A percentile compares a stretch with the other conserved stretches of the same genome.
phyloP scores from a whole-genome alignment of 2,888 invertebrate species.

The Watsonalla cultraria region DNA sequence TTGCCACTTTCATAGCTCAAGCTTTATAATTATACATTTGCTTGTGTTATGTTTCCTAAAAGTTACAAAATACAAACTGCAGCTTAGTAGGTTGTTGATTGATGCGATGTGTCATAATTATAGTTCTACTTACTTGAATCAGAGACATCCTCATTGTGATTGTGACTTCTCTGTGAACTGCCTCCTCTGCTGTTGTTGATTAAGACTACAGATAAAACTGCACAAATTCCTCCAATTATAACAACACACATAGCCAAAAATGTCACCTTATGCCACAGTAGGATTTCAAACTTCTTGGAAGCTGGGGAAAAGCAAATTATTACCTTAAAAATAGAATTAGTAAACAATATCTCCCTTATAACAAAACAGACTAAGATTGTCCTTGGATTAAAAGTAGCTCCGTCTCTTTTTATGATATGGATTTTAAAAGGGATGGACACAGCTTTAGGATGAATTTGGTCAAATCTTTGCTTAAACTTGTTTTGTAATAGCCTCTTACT shows the following conservation, averaged over 20 bases:
- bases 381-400: too few relatives aligned
- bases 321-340: too few relatives aligned
- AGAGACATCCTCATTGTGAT: slow-evolving; percentile 19
- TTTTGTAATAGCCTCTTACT: too few relatives aligned
- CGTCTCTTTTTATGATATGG: too few relatives aligned
- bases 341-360: too few relatives aligned
- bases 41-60: too few relatives aligned
- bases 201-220: slow-evolving; percentile 41
- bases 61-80: not conserved
- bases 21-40: too few relatives aligned
- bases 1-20: too few relatives aligned
- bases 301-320: slow-evolving; percentile 32
- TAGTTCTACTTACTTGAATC: slow-evolving; percentile 22
- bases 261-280: slow-evolving; percentile 52
- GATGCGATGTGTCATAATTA: not conserved
- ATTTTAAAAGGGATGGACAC: too few relatives aligned
- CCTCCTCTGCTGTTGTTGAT: slow-evolving; percentile 28
- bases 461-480: too few relatives aligned
- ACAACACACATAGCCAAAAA: slow-evolving; percentile 45
- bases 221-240: slow-evolving; percentile 46
- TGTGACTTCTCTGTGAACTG: slow-evolving; percentile 6
- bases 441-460: not conserved
- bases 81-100: not conserved
- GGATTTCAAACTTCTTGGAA: slow-evolving; percentile 31
- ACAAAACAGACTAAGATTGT: too few relatives aligned